Evolutionary conservation across 2,888 invertebrate genomes (phyloP).

Genomic region (Conomelus anceps): DNA sequence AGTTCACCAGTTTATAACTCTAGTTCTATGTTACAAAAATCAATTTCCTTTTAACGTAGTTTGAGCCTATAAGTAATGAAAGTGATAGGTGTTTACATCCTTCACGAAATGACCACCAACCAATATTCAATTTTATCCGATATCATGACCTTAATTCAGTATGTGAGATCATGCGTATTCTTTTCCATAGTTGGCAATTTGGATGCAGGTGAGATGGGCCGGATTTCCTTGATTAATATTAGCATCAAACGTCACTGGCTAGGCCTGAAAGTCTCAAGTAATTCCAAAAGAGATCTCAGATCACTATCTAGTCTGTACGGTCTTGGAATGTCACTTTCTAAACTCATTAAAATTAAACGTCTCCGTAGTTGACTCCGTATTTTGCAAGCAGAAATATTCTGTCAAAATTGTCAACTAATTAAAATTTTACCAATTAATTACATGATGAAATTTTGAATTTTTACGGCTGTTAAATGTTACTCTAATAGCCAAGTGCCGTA

Average conservation of each 20-base stretch:
- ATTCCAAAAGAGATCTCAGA: not conserved
- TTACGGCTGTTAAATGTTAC: too few relatives aligned
- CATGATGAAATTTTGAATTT: too few relatives aligned
- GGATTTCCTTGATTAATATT: not conserved
- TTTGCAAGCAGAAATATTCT: not conserved
- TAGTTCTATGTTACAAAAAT: not conserved
- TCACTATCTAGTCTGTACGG: too few relatives aligned
- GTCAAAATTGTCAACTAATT: not conserved
- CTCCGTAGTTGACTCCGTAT: not conserved
- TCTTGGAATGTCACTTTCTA: not conserved
- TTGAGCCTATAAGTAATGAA: not conserved
- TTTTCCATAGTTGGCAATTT: not conserved
- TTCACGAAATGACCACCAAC: not conserved
- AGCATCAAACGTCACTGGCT: not conserved
- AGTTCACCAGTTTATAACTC: not conserved
- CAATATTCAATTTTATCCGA: not conserved
- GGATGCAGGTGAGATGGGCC: not conserved
- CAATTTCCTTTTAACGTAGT: too few relatives aligned
- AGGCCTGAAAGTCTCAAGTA: not conserved
- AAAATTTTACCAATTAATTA: too few relatives aligned
- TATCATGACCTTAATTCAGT: not conserved
- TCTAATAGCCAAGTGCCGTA: too few relatives aligned
- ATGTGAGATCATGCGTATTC: not conserved
- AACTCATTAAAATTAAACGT: not conserved
- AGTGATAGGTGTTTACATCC: not conserved